Base-by-base conservation (phyloP, 2,113 vertebrate species). In the Blennius ocellaris region DNA sequence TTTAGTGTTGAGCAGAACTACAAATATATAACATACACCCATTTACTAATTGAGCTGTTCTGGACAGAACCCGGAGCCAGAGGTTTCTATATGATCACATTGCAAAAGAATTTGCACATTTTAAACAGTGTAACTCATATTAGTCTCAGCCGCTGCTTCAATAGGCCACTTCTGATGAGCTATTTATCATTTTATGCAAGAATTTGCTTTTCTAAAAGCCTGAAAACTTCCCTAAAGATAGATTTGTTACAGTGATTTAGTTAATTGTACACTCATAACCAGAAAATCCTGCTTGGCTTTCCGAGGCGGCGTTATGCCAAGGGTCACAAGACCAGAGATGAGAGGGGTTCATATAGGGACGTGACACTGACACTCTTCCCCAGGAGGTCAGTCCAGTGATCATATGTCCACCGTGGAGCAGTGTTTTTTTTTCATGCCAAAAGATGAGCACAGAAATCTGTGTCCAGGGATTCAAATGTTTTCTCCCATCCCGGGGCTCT, bases 31-130 rank as follows among this genome's bases (percentile, higher is more conserved):
- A 44, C 55, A 37, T 58, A 37, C 30, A 45, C 15, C 73, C 10
- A 50, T 61, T 80, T 62, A 77, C 17, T 75, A 63, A 76, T 60
- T 63, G 49, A 62, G 50, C 36, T 11, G 4, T 72, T 76, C 69
- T 54, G 50, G 68, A 76, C 45, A 17, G 9, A 79, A 54, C 36
- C 70, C 54, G 51, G 44, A 62, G 70, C 73, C 62, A 69, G 76
- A 40, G 14, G 12, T 45, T 76, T 86, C 43, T 45, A 55, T n/a
- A 54, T 84, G 77, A 88, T 62, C 65, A 80, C 78, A 76, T 83
- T 64, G 44, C 16, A 73, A 37, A 84, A 81, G 76, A 3, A 65
- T 82, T 53, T 73, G 30, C 41, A 63, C 64, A 58, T 71, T 64
- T 52, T 57, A 68, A 37, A 50, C 61, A 54, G 11, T 72, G 51